A percentile compares a stretch with the other conserved stretches of the same genome.
phyloP scores from a whole-genome alignment of 2,113 vertebrate genomes.

The Pristiophorus japonicus region DNA sequence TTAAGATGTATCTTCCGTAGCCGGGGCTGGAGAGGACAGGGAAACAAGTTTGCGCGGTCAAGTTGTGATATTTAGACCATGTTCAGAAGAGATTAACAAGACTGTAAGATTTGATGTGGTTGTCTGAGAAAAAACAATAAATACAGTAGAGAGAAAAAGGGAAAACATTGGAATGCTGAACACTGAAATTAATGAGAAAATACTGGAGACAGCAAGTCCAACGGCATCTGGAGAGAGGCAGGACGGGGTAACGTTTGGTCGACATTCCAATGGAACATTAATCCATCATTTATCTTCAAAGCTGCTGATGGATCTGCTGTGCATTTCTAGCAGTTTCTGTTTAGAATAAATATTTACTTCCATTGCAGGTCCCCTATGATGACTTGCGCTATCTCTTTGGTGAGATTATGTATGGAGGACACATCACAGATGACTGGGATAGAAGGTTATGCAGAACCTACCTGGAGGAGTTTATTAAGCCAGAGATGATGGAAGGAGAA shows the following conservation, averaged over 20 bases:
- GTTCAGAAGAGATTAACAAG: not conserved
- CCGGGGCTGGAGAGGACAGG: not conserved
- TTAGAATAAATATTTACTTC: not conserved
- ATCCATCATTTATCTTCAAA: not conserved
- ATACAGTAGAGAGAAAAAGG: not conserved
- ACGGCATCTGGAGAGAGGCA: not conserved
- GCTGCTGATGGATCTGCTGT: not conserved
- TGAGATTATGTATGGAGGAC: conserved; percentile 95
- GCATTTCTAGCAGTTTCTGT: not conserved
- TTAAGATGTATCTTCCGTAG: not conserved
- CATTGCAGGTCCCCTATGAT: conserved; percentile 78
- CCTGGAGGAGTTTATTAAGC: conserved; percentile 82
- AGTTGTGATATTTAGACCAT: not conserved
- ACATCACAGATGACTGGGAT: conserved; percentile 96
- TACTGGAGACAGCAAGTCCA: not conserved
- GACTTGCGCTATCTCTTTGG: conserved; percentile 90
- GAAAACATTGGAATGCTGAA: not conserved
- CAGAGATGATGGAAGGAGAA: conserved; percentile 86
- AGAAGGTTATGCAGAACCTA: conserved; percentile 81
- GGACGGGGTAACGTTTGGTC: too few relatives aligned
- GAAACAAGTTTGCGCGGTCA: not conserved
- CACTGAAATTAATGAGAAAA: not conserved
- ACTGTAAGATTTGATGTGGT: not conserved
- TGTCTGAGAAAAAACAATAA: not conserved
- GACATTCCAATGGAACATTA: not conserved